A percentile compares a stretch with the other conserved stretches of the same genome.
Conservation (phyloP, 1,140 invertebrate genomes). For the Augochlora pura region DNA sequence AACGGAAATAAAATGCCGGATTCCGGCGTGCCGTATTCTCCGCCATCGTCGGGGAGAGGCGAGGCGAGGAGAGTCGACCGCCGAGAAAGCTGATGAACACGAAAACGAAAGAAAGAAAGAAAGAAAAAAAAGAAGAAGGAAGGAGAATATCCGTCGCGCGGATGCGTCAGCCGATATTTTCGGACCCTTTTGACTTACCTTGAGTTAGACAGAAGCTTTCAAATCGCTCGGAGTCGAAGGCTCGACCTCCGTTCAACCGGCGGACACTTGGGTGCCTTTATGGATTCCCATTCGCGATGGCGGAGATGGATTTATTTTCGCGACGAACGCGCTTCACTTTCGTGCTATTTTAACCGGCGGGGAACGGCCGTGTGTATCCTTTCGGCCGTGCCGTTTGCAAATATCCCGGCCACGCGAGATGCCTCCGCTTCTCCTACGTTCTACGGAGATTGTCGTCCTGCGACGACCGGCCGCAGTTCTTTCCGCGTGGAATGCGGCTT, state of each 20-base stretch:
- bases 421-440: no score
- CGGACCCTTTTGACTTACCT: conserved; percentile 2
- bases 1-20: conserved; percentile 32
- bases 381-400: neutral
- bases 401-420: neutral
- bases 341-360: conserved; percentile 10
- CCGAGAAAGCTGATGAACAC: conserved; percentile 17
- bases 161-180: conserved; percentile 33
- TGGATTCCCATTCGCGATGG: neutral
- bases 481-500: no score
- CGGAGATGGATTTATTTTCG: neutral
- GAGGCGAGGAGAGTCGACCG: neutral
- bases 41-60: neutral
- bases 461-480: no score
- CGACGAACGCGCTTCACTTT: neutral
- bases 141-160: conserved; percentile 13
- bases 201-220: conserved; percentile 29
- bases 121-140: neutral
- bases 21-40: neutral
- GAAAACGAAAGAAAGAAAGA: no score
- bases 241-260: neutral
- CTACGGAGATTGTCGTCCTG: no score
- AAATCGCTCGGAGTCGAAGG: conserved; percentile 9
- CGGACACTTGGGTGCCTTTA: neutral
- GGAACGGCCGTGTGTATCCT: neutral